phyloP scores from a whole-genome alignment of 2,113 vertebrate species.

The Excalfactoria chinensis region DNA sequence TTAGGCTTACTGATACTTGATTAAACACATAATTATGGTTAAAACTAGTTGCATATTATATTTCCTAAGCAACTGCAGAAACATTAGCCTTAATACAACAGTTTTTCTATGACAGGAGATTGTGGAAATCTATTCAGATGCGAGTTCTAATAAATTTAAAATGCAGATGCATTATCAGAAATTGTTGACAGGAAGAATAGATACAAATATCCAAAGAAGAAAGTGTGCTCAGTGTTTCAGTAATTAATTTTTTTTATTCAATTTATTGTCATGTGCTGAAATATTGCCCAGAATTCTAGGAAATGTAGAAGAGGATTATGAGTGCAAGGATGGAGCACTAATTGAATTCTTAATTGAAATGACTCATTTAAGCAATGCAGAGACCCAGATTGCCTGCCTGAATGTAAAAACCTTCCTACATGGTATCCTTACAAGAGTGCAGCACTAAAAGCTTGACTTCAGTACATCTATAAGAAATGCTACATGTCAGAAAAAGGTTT shows the following conservation, averaged over 20 bases:
- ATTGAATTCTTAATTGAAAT: conserved; percentile 56
- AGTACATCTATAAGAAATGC: neutral
- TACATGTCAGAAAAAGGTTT: neutral
- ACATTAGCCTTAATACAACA: neutral
- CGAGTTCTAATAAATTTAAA: neutral
- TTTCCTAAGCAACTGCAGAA: neutral
- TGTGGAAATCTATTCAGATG: neutral
- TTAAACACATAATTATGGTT: neutral
- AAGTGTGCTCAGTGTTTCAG: neutral
- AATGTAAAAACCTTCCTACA: conserved; percentile 5
- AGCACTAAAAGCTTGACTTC: neutral
- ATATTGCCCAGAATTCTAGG: conserved; percentile 49
- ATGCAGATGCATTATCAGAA: neutral
- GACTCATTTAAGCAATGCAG: neutral
- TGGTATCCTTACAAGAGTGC: neutral
- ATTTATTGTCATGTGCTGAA: conserved; percentile 18
- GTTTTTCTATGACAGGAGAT: neutral
- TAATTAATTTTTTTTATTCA: conserved; percentile 28
- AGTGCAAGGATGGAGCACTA: conserved; percentile 41
- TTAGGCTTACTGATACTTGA: neutral
- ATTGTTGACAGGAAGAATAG: neutral
- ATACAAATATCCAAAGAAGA: neutral
- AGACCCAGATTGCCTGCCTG: neutral
- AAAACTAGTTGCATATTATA: neutral
- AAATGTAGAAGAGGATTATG: conserved; percentile 24